Conservation (phyloP, 2,113 vertebrate genomes). For the Lepus timidus region DNA sequence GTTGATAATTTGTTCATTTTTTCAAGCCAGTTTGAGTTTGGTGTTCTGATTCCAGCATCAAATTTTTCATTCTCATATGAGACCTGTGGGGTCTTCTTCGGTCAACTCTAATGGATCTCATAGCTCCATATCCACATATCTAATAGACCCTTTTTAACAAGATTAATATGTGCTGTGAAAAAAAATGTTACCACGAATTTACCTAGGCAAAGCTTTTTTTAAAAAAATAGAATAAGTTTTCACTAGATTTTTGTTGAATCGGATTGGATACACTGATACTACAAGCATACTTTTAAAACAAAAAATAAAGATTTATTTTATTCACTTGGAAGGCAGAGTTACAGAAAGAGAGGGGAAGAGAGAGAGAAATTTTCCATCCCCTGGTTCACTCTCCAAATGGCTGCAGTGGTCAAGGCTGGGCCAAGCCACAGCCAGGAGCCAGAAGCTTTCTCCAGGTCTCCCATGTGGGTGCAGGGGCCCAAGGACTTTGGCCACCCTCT, state of each 20-base stretch:
- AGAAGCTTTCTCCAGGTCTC: no score
- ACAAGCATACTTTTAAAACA: no score
- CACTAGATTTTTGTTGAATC: slow-evolving; percentile 29
- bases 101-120: not conserved
- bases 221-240: slow-evolving; percentile 54
- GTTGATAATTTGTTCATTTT: slow-evolving; percentile 51
- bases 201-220: slow-evolving; percentile 18
- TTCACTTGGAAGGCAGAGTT: no score
- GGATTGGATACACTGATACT: not conserved
- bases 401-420: no score
- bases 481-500: no score
- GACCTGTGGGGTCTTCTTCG: slow-evolving; percentile 2
- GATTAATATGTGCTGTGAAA: slow-evolving; percentile 23
- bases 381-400: no score
- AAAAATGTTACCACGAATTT: slow-evolving; percentile 45
- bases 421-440: no score
- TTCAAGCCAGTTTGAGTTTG: slow-evolving; percentile 9
- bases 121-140: not conserved
- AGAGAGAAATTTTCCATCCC: no score
- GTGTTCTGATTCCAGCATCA: slow-evolving; percentile 39
- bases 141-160: slow-evolving; percentile 46
- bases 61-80: not conserved
- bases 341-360: no score
- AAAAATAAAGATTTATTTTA: no score
- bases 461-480: no score